phyloP scores from a whole-genome alignment of 2,113 vertebrate genomes.

The Nasalis larvatus region DNA sequence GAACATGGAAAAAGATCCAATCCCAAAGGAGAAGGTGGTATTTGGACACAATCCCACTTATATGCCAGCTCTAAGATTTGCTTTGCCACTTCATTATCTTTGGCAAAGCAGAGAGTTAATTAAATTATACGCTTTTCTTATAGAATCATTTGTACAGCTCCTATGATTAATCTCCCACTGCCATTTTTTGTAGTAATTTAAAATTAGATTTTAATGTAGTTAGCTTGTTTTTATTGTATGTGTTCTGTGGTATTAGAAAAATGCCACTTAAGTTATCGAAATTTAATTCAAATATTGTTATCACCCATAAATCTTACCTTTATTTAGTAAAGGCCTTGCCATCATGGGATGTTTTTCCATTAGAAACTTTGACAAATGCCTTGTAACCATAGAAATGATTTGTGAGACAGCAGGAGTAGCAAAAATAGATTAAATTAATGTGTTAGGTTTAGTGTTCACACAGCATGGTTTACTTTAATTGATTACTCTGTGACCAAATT shows the following conservation, averaged over 20 bases:
- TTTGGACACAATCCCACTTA: background rate
- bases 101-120: background rate
- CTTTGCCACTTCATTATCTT: background rate
- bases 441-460: slow-evolving; percentile 80
- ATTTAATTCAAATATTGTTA: slow-evolving; percentile 50
- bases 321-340: slow-evolving; percentile 66
- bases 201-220: background rate
- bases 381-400: slow-evolving; percentile 85
- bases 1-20: background rate
- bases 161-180: background rate
- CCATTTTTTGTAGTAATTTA: background rate
- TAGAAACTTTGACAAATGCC: slow-evolving; percentile 82
- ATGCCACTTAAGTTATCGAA: background rate
- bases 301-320: slow-evolving; percentile 38
- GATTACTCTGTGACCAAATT: slow-evolving; percentile 82
- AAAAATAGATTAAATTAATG: slow-evolving; percentile 87
- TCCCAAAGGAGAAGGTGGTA: background rate
- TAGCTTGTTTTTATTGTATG: background rate
- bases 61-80: background rate
- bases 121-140: background rate
- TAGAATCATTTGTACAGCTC: background rate
- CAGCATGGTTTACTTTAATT: slow-evolving; percentile 85
- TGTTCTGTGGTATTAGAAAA: background rate
- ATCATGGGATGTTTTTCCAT: slow-evolving; percentile 73
- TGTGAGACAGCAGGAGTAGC: slow-evolving; percentile 82